Base-by-base conservation (phyloP, 2,113 vertebrate genomes). In the Syrrhaptes paradoxus region DNA sequence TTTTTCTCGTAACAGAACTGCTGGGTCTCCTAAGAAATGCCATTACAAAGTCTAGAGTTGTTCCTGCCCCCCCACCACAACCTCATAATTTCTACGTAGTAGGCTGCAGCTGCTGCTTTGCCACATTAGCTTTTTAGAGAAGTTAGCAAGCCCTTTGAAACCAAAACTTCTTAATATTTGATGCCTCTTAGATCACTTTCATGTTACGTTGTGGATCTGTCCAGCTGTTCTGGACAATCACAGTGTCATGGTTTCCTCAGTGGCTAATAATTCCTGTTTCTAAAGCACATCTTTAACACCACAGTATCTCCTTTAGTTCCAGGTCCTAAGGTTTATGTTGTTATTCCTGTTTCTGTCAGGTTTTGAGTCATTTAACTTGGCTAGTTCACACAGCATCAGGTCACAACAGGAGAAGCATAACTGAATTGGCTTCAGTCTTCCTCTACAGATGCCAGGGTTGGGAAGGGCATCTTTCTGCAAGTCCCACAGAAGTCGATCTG, bases 171-270 rank as follows among this genome's bases (percentile, higher is more conserved):
- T 90, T 87, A 57, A 21, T 91, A 73, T 76, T 90, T 74, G 78
- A 71, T 85, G 85, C 94, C 87, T 73, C 67, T 74, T 74, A 91
- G 91, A 93, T 96, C 78, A 55, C 82, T 96, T 97, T 96, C 91
- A 87, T 93, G 71, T 76, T 82, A 80, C 3, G 0, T 16, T 54
- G 78, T 70, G 55, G 74, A 83, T 94, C 78, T 0, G 1, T 58
- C 49, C 96, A 95, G 89, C 89, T 97, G 95, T 74, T 96, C 89
- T 13, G 43, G 95, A 61, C 93, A 87, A 90, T 97, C 95, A 96
- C 41, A 61, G 45, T 0, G 1, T 66, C 74, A 79, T 70, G 67
- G 85, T 83, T 96, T 95, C 89, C 59, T 95, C 58, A 6, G 62
- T 58, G 81, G 80, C 61, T 73, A 73, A 24, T 65, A 79, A 95